Base-by-base conservation (phyloP, 2,888 invertebrate genomes). In the Molorchus minor region DNA sequence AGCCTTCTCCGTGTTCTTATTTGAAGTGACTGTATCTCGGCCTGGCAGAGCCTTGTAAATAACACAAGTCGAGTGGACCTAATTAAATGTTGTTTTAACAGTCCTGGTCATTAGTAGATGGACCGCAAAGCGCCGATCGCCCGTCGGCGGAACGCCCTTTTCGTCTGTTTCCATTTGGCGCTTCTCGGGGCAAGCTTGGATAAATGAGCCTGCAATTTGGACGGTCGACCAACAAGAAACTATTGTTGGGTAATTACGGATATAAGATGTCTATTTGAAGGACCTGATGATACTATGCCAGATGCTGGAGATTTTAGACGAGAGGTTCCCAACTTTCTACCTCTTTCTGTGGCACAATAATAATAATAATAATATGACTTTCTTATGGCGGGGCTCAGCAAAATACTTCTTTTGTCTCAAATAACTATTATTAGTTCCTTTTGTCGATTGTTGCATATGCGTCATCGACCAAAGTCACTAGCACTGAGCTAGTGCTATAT, bases 61-160 rank as follows among this genome's bases (percentile, higher is more conserved):
- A 73, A 69, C 68, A 65, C 67, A 62, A 73, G 71, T 68, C 71
- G 72, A 74, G 74, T 68, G 75, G 75, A 70, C 76, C 78, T 79
- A 79, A 79, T 79, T 79, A 79, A 78, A 78, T 78, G 78, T 77
- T 79, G 79, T 78, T 75, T 77, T 78, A 78, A 77, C 77, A 72
- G 68, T 70, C 72, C 75, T 66, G 76, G 78, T 78, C 78, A 78
- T 78, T 78, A 79, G 79, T 76, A 72, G 68, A 71, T 64, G 76
- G 72, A 76, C 77, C 78, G 74, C 78, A 79, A 78, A 79, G 75
- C 70, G 70, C 68, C 67, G 71, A 58, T 63, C 30, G 61, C 59
- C 63, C 59, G 56, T 58, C 62, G 61, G 63, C 52, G 30, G 43
- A 62, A 55, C 56, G 55, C 59, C 58, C 61, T 58, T 41, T 29